These are phyloP conservation scores for Ooceraea biroi DNA, from an alignment of 1,140 invertebrate genomes.

Conservation along the genomic window DNA sequence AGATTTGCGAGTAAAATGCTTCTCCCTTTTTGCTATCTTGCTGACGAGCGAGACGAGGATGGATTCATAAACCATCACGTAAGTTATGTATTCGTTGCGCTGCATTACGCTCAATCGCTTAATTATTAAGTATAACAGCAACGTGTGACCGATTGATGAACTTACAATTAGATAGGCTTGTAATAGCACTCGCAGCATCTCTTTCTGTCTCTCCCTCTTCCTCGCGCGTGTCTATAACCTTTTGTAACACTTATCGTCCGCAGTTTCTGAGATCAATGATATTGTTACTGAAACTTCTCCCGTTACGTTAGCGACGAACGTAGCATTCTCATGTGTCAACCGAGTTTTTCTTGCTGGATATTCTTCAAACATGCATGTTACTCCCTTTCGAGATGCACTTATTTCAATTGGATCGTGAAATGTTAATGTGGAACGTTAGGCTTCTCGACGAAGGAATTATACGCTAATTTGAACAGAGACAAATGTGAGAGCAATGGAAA, in stretches of 20 bases:
- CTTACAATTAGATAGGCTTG: no score
- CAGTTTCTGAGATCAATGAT: background rate
- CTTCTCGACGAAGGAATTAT: conserved; percentile 12
- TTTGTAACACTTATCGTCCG: background rate
- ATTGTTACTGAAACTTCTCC: background rate
- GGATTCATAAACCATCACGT: no score
- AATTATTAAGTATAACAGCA: no score
- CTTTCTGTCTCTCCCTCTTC: no score
- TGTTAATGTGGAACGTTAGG: conserved; percentile 14
- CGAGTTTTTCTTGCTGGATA: background rate
- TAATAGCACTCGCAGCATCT: no score
- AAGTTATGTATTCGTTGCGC: no score
- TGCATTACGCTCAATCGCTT: no score
- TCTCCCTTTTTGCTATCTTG: no score
- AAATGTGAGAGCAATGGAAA: conserved; percentile 22
- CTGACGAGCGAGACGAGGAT: no score
- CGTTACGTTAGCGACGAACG: background rate
- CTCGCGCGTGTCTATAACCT: background rate
- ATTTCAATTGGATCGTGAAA: conserved; percentile 46
- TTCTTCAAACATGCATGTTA: conserved; percentile 21
- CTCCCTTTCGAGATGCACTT: conserved; percentile 9
- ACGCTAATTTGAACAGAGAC: background rate
- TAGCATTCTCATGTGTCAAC: background rate
- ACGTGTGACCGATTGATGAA: no score
- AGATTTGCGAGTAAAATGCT: no score